These are phyloP conservation scores for Microctenopoma lineatum DNA, from an alignment of 2,797 vertebrate genomes.

Conservation along the genomic window DNA sequence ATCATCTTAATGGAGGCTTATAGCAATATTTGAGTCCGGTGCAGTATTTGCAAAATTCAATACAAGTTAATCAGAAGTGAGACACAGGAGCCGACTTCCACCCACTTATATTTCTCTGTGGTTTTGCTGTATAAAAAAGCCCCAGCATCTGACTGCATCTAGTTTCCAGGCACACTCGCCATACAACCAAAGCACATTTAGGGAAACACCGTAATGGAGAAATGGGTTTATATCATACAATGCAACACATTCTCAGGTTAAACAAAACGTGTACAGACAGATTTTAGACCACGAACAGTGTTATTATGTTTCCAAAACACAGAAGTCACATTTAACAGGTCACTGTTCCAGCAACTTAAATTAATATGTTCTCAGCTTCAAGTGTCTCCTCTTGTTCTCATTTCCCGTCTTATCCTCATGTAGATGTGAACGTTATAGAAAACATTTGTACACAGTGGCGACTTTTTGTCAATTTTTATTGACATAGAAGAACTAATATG, in stretches of 20 bases:
- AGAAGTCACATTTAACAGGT: background rate
- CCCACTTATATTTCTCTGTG: background rate
- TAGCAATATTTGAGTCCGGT: constrained; percentile 42
- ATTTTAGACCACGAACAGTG: background rate
- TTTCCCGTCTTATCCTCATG: background rate
- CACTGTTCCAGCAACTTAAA: background rate
- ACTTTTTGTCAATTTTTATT: constrained; percentile 68
- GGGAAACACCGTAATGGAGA: constrained; percentile 8
- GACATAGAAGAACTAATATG: constrained; percentile 50
- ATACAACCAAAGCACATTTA: constrained; percentile 42
- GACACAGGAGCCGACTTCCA: constrained; percentile 10
- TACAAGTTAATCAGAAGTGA: constrained; percentile 55
- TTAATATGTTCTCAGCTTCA: background rate
- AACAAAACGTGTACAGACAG: constrained; percentile 2
- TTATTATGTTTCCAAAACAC: background rate
- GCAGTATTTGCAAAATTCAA: constrained; percentile 42
- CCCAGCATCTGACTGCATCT: background rate
- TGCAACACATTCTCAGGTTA: constrained; percentile 2
- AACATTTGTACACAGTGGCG: constrained; percentile 22
- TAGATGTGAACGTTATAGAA: background rate
- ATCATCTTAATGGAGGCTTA: constrained; percentile 66
- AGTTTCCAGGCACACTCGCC: constrained; percentile 12
- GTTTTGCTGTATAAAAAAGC: background rate
- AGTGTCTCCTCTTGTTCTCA: background rate
- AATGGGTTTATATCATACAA: background rate